Conservation (phyloP, 2,888 invertebrate species). For the Hypolimnas misippus region DNA sequence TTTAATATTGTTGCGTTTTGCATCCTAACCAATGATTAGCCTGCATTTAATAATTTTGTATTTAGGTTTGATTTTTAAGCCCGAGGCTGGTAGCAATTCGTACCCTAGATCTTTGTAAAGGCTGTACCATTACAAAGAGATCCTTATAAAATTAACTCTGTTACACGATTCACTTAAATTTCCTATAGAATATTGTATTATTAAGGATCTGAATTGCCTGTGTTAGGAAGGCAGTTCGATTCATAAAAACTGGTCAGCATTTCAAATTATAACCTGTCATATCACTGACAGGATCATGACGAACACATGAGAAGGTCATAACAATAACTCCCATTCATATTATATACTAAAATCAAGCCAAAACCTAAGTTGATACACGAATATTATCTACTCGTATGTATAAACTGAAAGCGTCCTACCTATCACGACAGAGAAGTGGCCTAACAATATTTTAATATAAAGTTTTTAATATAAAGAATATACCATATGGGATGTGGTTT, state of each 20-base stretch:
- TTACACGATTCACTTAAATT: constrained; percentile 44
- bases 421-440: not conserved
- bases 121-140: constrained; percentile 56
- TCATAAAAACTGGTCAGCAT: constrained; percentile 54
- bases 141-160: constrained; percentile 46
- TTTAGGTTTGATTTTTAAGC: constrained; percentile 72
- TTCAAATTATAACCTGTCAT: constrained; percentile 81
- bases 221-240: constrained; percentile 42
- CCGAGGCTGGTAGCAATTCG: constrained; percentile 75
- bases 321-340: constrained; percentile 45
- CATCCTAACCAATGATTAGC: constrained; percentile 68
- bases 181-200: constrained; percentile 39
- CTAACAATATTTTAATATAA: not conserved
- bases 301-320: constrained; percentile 70
- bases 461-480: no score
- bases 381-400: not conserved
- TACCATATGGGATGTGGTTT: no score
- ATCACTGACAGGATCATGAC: constrained; percentile 72
- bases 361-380: constrained; percentile 21
- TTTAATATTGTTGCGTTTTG: constrained; percentile 48
- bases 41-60: constrained; percentile 77
- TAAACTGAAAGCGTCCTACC: not conserved
- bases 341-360: constrained; percentile 29
- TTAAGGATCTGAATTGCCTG: constrained; percentile 51
- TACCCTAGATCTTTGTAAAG: constrained; percentile 79